Base-by-base conservation (phyloP, 2,888 invertebrate species). In the Latheticus oryzae region DNA sequence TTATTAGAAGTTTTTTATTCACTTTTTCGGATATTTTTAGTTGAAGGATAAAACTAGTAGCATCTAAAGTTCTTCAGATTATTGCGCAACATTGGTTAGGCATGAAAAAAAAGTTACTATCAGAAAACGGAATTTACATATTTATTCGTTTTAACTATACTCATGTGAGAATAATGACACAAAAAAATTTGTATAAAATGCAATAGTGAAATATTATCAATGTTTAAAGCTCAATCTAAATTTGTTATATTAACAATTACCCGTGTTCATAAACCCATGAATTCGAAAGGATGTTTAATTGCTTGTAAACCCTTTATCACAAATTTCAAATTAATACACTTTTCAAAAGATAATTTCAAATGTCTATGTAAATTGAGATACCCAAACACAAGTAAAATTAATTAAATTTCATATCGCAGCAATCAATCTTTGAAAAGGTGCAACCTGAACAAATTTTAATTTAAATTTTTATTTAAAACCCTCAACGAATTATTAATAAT, bases 361-460 rank as follows among this genome's bases (percentile, higher is more conserved):
- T 38, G 2, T 32, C 2, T n/a, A 38, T 38, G 21, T 11, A 21
- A 21, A 38, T 11, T 30, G 7, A 38, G 2, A 23, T 13, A 38
- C 15, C 8, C 12, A 30, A 30, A 30, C 11, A 9, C 30, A 30
- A 12, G 30, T 8, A 30, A 11, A 11, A 16, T 21, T 38, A 38
- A 35, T 38, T 38, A 16, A 33, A 30, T n/a, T 16, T 13, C 15
- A 7, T 48, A 55, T 55, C 55, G 32, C 8, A 4, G 15, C 19
- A 38, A 55, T 47, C 40, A 47, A 55, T 55, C 55, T 55, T 28
- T 11, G 4, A 16, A 32, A 11, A 47, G 55, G 55, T 55, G 55
- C 47, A 47, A 38, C 47, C 38, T 15, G 28, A 40, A 47, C 55
- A 35, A 54, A 54, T 54, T 54, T 45, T 26, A 54, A 54, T 54